Percentiles rank a stretch among this genome's conserved stretches.
phyloP scores from a whole-genome alignment of 2,113 vertebrate species.

The Epinephelus fuscoguttatus region DNA sequence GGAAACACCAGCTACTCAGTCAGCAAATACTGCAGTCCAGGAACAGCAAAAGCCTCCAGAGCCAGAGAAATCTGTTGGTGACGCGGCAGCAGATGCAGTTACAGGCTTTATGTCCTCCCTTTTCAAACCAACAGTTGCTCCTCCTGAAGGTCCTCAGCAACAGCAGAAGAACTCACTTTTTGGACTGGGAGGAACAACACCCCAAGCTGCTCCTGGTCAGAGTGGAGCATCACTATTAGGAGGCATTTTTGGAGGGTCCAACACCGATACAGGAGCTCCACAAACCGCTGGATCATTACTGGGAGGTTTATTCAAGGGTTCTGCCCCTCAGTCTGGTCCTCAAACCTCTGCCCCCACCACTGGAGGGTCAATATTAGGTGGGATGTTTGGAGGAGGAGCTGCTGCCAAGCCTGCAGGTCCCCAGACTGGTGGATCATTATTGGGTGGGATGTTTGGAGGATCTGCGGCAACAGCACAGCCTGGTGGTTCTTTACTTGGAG shows the following conservation, averaged over 20 bases:
- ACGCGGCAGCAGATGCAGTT: constrained; percentile 88
- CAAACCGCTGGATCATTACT: constrained; percentile 68
- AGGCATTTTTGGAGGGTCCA: constrained; percentile 89
- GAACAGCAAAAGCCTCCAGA: constrained; percentile 74
- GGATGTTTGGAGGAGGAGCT: constrained; percentile 75
- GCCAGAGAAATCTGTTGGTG: constrained; percentile 83
- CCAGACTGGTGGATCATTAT: constrained; percentile 68
- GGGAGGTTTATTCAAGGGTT: constrained; percentile 72
- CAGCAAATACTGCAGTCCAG: constrained; percentile 49
- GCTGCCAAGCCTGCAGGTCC: constrained; percentile 58
- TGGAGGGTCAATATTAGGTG: constrained; percentile 74
- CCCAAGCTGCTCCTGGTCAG: constrained; percentile 76
- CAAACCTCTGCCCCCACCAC: constrained; percentile 39
- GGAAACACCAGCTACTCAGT: constrained; percentile 15
- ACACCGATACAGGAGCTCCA: constrained; percentile 54
- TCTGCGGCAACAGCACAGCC: constrained; percentile 55
- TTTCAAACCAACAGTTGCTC: constrained; percentile 71
- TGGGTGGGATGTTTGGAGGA: constrained; percentile 78
- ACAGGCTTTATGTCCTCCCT: constrained; percentile 89
- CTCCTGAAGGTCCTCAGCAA: constrained; percentile 70
- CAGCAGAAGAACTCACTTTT: constrained; percentile 88
- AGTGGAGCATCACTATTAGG: constrained; percentile 83
- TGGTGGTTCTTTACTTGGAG: constrained; percentile 74
- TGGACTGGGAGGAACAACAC: constrained; percentile 70
- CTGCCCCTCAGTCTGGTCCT: constrained; percentile 58